These are phyloP conservation scores for Tychaedon coryphoeus DNA, from an alignment of 2,113 vertebrate genomes.

Conservation along the genomic window DNA sequence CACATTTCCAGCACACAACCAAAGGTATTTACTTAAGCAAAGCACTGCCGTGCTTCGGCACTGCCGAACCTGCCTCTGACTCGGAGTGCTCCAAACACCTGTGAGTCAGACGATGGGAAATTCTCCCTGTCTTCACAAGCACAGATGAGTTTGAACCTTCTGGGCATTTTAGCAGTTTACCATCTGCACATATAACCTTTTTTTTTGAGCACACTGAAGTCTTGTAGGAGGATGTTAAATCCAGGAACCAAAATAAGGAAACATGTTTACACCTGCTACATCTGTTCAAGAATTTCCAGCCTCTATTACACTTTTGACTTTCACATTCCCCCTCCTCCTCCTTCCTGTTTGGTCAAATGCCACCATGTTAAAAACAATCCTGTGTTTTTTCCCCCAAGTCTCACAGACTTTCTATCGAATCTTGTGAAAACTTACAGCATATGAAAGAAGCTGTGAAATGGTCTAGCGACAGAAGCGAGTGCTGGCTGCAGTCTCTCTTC, in stretches of 20 bases:
- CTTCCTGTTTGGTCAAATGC: slow-evolving; percentile 30
- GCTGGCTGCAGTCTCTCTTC: background rate
- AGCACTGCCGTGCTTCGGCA: background rate
- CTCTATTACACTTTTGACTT: slow-evolving; percentile 49
- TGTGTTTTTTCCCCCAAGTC: slow-evolving; percentile 7
- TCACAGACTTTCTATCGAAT: slow-evolving; percentile 34
- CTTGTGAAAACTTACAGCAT: slow-evolving; percentile 33
- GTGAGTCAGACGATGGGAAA: slow-evolving; percentile 68
- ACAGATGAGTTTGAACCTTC: slow-evolving; percentile 78
- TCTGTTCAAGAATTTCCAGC: slow-evolving; percentile 66
- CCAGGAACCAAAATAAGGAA: slow-evolving; percentile 69
- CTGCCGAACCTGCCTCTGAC: slow-evolving; percentile 62
- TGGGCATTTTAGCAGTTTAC: slow-evolving; percentile 79
- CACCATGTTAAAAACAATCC: slow-evolving; percentile 44
- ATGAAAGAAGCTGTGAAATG: slow-evolving; percentile 22
- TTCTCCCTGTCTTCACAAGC: slow-evolving; percentile 66
- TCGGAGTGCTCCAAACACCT: slow-evolving; percentile 74
- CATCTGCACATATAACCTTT: slow-evolving; percentile 77
- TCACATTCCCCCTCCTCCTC: background rate
- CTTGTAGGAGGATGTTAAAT: slow-evolving; percentile 76
- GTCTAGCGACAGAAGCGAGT: background rate
- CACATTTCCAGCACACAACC: slow-evolving; percentile 35
- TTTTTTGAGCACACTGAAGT: slow-evolving; percentile 49
- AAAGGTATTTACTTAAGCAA: slow-evolving; percentile 69
- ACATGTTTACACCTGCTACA: slow-evolving; percentile 75